Percentiles rank a stretch among this genome's conserved stretches.
Evolutionary conservation across 2,113 vertebrate genomes (phyloP).

Genomic region (Dermatemys mawii): DNA sequence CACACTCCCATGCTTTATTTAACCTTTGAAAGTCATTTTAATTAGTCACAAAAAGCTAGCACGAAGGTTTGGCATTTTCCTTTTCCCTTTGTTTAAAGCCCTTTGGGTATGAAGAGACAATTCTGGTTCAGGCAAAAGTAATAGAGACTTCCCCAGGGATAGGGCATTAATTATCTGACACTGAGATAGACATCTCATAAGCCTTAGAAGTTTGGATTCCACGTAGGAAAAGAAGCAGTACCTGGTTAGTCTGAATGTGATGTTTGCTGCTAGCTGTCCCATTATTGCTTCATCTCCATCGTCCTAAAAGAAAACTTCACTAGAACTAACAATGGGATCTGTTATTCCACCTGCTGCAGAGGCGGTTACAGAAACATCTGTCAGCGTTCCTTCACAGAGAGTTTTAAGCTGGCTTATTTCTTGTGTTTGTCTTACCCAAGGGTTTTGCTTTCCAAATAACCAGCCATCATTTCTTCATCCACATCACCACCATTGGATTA

Average conservation of each 20-base stretch:
- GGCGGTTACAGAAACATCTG: not conserved
- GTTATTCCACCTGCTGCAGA: not conserved
- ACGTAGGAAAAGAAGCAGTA: not conserved
- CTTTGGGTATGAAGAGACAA: not conserved
- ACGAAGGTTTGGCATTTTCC: not conserved
- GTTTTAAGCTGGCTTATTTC: not conserved
- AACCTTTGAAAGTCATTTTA: not conserved
- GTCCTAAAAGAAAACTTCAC: too few species aligned
- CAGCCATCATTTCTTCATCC: rapidly evolving
- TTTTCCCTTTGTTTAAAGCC: not conserved
- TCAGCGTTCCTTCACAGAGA: not conserved
- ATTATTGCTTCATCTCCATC: rapidly evolving
- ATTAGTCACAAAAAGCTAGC: not conserved
- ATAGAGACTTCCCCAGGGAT: not conserved
- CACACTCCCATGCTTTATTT: not conserved
- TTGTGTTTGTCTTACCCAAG: not conserved
- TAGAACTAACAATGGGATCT: not conserved
- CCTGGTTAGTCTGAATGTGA: not conserved
- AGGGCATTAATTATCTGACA: not conserved
- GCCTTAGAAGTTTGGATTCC: not conserved
- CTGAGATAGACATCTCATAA: not conserved
- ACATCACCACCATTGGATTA: rapidly evolving
- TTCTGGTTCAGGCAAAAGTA: not conserved
- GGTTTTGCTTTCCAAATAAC: not conserved
- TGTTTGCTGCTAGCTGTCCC: too few species aligned